A percentile compares a stretch with the other conserved stretches of the same genome.
Conservation (phyloP, 2,113 vertebrate genomes). For the Tragelaphus imberbis region DNA sequence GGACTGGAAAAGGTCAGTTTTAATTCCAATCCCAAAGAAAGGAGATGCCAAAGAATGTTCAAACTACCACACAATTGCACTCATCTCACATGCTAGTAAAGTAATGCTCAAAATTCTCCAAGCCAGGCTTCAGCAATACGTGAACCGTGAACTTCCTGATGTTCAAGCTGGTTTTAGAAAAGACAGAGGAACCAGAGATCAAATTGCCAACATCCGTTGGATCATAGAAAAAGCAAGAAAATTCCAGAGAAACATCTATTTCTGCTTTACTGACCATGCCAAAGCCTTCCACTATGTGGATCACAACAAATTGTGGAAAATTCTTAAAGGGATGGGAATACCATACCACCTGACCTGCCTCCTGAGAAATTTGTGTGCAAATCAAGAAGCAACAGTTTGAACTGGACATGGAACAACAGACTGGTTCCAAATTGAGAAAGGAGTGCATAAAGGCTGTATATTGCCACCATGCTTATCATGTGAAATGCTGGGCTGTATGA, state of each 20-base stretch:
- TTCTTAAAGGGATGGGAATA: too few species aligned
- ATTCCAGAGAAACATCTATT: not conserved
- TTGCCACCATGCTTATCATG: too few species aligned
- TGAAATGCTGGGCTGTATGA: too few species aligned
- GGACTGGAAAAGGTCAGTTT: not conserved
- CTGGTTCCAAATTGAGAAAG: too few species aligned
- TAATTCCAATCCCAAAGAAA: not conserved
- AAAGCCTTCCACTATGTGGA: not conserved
- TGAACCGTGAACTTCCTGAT: rapidly evolving
- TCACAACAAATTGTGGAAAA: too few species aligned
- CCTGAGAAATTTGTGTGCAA: too few species aligned
- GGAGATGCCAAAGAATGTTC: not conserved
- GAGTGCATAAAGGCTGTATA: too few species aligned
- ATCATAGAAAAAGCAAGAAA: not conserved
- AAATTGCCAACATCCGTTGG: not conserved
- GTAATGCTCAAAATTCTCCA: not conserved
- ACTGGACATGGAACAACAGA: too few species aligned
- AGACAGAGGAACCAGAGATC: not conserved
- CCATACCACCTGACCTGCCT: too few species aligned
- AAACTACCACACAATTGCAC: not conserved
- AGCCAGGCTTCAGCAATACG: not conserved
- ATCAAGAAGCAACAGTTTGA: too few species aligned
- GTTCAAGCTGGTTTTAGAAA: not conserved
- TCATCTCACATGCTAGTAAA: not conserved
- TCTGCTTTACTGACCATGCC: not conserved